A percentile compares a stretch with the other conserved stretches of the same genome.
Conservation (phyloP, 2,113 vertebrate genomes). For the Phalacrocorax brasilianus region DNA sequence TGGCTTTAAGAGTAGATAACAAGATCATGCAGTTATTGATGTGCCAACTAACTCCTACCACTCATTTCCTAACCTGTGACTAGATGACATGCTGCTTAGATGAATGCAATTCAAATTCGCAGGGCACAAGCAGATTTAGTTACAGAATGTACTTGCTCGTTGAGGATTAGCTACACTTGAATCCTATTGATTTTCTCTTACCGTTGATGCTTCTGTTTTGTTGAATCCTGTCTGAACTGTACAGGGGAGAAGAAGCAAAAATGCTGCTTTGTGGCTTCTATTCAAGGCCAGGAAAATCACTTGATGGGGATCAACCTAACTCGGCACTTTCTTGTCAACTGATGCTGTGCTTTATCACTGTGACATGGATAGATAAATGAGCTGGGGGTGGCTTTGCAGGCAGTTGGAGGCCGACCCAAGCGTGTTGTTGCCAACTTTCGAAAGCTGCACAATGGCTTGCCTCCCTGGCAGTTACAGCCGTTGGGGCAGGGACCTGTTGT, state of each 20-base stretch:
- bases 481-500: neutral
- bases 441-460: slow-evolving; percentile 1
- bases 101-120: neutral
- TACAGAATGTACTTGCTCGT: neutral
- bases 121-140: neutral
- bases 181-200: slow-evolving; percentile 1
- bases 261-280: neutral
- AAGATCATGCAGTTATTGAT: neutral
- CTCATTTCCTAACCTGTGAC: neutral
- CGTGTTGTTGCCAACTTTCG: neutral
- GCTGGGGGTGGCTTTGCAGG: neutral
- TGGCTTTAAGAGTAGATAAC: neutral
- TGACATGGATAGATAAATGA: neutral
- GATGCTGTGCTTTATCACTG: neutral
- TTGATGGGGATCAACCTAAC: neutral
- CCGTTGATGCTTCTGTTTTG: rapidly evolving
- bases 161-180: neutral
- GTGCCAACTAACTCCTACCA: neutral
- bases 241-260: neutral
- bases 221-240: neutral
- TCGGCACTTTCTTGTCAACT: neutral
- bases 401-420: neutral
- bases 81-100: neutral
- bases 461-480: neutral
- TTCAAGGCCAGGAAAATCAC: neutral